Evolutionary conservation across 2,888 invertebrate genomes (phyloP).

Genomic region (Dolomedes plantarius): DNA sequence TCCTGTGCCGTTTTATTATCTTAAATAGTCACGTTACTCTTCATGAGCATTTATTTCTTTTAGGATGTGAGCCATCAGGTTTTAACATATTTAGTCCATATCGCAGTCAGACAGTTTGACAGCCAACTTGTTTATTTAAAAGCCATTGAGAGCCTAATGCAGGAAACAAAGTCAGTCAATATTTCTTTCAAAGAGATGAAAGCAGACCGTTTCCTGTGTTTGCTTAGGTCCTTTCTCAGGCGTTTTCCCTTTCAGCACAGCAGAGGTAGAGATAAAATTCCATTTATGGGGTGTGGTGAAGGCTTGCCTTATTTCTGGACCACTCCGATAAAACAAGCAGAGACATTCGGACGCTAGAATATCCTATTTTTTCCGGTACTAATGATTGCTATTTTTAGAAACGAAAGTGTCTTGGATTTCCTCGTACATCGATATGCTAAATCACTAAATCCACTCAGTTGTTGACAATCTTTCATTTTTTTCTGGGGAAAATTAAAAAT

Average conservation of each 20-base stretch:
- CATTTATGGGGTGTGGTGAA: not conserved
- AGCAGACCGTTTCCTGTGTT: slow-evolving; percentile 17
- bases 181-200: not conserved
- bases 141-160: slow-evolving; percentile 3
- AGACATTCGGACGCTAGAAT: not conserved
- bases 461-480: no score
- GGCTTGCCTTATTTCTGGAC: not conserved
- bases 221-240: not conserved
- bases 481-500: no score
- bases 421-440: no score
- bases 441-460: no score
- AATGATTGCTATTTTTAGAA: no score
- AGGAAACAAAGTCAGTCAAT: slow-evolving; percentile 12
- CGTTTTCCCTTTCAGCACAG: slow-evolving; percentile 3
- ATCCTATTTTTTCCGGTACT: no score
- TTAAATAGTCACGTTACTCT: no score
- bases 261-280: slow-evolving; percentile 9
- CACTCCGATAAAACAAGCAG: not conserved
- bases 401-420: no score
- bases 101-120: not conserved
- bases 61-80: no score
- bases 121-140: not conserved
- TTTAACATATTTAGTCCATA: not conserved
- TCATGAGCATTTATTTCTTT: no score
- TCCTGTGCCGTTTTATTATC: no score